These are phyloP conservation scores for Heterochromis multidens DNA, from an alignment of 2,113 vertebrate species.

Conservation along the genomic window DNA sequence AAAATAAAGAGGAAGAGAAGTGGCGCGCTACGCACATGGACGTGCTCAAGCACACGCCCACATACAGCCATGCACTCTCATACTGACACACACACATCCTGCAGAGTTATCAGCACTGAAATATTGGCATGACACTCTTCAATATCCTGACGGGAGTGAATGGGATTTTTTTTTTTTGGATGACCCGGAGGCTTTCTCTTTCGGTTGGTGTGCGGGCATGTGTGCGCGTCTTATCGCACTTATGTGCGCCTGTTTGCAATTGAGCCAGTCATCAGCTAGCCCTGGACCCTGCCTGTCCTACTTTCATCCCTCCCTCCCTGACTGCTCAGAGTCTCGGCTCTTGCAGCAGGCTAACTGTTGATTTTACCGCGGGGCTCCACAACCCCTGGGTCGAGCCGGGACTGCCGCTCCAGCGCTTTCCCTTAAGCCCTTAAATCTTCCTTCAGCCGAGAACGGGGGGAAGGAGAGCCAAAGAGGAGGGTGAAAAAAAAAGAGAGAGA, in stretches of 20 bases:
- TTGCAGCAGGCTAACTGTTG: constrained; percentile 61
- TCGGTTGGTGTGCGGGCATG: neutral
- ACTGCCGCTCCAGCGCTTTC: constrained; percentile 59
- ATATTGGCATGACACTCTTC: constrained; percentile 65
- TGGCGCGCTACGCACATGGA: constrained; percentile 28
- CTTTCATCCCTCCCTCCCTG: constrained; percentile 18
- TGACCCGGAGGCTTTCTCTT: constrained; percentile 38
- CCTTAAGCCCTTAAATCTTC: constrained; percentile 61
- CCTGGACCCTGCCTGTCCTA: constrained; percentile 30
- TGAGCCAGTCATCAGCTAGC: constrained; percentile 17
- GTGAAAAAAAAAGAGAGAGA: neutral
- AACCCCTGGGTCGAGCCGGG: constrained; percentile 54
- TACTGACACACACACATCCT: neutral
- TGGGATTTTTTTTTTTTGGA: constrained; percentile 36
- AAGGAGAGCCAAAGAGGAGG: neutral
- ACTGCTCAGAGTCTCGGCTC: neutral
- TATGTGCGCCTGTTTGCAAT: constrained; percentile 32
- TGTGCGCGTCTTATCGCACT: neutral
- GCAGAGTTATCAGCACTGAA: constrained; percentile 48
- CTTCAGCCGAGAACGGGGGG: constrained; percentile 18
- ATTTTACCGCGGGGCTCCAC: constrained; percentile 66
- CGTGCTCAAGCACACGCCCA: constrained; percentile 48
- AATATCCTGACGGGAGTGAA: constrained; percentile 61
- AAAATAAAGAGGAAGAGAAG: constrained; percentile 65
- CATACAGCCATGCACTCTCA: neutral